Conservation (phyloP, 2,888 invertebrate species). For the Lepeophtheirus nordmannii region DNA sequence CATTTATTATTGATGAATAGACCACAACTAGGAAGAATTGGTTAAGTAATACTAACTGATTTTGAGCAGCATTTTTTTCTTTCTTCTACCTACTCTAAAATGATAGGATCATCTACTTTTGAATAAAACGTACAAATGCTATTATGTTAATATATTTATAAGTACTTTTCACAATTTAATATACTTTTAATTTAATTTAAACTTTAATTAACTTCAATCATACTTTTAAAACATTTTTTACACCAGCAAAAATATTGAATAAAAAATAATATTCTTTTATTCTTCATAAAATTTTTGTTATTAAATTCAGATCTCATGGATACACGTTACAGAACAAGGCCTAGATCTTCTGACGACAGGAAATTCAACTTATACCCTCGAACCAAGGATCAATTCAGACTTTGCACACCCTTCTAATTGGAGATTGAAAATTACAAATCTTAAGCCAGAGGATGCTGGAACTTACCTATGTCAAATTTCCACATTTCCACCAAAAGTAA, state of each 20-base stretch:
- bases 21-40: too few relatives aligned
- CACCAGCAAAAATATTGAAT: neutral
- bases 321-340: constrained; percentile 6
- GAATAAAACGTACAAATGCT: too few relatives aligned
- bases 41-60: too few relatives aligned
- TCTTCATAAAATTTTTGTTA: neutral
- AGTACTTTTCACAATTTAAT: too few relatives aligned
- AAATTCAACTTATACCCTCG: constrained; percentile 11
- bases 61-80: too few relatives aligned
- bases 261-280: neutral
- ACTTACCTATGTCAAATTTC: constrained; percentile 18
- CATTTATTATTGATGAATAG: too few relatives aligned
- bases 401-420: constrained; percentile 13
- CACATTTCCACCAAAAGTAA: constrained; percentile 14
- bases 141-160: too few relatives aligned
- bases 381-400: constrained; percentile 3
- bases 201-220: too few relatives aligned
- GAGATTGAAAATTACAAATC: constrained; percentile 5
- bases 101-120: too few relatives aligned
- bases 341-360: constrained; percentile 12
- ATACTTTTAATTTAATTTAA: too few relatives aligned
- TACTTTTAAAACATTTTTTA: too few relatives aligned
- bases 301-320: constrained; percentile 1
- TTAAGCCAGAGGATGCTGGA: constrained; percentile 17
- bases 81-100: too few relatives aligned